Evolutionary conservation across 2,113 vertebrate genomes (phyloP).

Genomic region (Malurus alboscapulatus): DNA sequence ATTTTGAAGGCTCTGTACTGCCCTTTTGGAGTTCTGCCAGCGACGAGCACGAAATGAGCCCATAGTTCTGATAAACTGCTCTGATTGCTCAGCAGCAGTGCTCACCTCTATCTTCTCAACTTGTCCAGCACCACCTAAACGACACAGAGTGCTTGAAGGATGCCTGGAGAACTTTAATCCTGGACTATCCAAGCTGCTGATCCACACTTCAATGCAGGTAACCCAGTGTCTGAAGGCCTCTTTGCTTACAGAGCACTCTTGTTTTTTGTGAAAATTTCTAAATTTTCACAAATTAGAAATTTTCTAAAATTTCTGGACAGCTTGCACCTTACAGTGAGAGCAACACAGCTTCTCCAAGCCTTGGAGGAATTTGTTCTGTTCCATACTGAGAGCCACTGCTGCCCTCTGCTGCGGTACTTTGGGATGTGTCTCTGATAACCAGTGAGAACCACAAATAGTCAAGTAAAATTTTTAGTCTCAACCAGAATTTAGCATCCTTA

Average conservation of each 20-base stretch:
- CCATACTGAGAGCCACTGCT: slow-evolving; percentile 12
- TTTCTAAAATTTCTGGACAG: too few species aligned
- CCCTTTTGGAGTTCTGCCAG: background rate
- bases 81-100: background rate
- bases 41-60: rapidly evolving
- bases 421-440: background rate
- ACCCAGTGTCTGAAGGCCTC: background rate
- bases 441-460: background rate
- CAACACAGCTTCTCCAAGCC: background rate
- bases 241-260: too few species aligned
- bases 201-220: background rate
- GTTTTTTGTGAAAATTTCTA: background rate
- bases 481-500: background rate
- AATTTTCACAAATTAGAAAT: background rate
- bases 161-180: background rate
- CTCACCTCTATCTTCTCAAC: background rate
- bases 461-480: background rate
- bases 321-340: background rate
- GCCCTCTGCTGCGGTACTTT: slow-evolving; percentile 54
- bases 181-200: background rate
- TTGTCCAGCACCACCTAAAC: background rate
- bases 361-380: background rate
- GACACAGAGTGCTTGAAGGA: background rate
- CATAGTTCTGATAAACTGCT: background rate
- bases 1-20: background rate